phyloP scores from a whole-genome alignment of 2,888 invertebrate genomes.

The Parasteatoda lunata region DNA sequence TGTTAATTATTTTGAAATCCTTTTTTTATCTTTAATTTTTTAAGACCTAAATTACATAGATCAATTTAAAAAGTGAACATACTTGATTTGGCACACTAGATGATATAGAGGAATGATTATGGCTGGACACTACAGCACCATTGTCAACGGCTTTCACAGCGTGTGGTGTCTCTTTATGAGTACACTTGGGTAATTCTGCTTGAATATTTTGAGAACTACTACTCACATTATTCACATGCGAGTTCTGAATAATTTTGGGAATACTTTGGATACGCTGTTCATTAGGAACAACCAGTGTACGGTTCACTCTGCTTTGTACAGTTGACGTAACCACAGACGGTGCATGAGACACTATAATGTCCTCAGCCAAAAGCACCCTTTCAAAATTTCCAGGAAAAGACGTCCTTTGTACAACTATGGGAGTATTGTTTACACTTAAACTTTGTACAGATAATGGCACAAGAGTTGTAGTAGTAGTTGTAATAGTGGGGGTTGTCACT shows the following conservation, averaged over 20 bases:
- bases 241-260: constrained; percentile 38
- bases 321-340: constrained; percentile 40
- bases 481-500: constrained; percentile 42
- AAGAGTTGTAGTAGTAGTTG: constrained; percentile 42
- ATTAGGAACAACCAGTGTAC: constrained; percentile 43
- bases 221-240: constrained; percentile 3
- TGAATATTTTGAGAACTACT: constrained; percentile 32
- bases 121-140: constrained; percentile 56
- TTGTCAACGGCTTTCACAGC: constrained; percentile 27
- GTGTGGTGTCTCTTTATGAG: not conserved
- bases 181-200: constrained; percentile 14
- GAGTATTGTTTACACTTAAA: constrained; percentile 54
- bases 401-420: constrained; percentile 56
- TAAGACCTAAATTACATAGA: not conserved
- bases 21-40: too few species aligned
- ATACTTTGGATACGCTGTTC: constrained; percentile 29
- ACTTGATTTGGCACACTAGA: constrained; percentile 82
- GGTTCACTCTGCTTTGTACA: constrained; percentile 39
- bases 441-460: constrained; percentile 70
- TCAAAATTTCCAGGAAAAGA: constrained; percentile 25
- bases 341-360: constrained; percentile 34
- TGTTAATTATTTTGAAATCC: too few species aligned
- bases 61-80: not conserved
- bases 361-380: constrained; percentile 24
- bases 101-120: constrained; percentile 77